Evolutionary conservation across 2,888 invertebrate genomes (phyloP), one percentile per base, ranked within the genome.

Genomic region (Chymomyza fuscimana): DNA sequence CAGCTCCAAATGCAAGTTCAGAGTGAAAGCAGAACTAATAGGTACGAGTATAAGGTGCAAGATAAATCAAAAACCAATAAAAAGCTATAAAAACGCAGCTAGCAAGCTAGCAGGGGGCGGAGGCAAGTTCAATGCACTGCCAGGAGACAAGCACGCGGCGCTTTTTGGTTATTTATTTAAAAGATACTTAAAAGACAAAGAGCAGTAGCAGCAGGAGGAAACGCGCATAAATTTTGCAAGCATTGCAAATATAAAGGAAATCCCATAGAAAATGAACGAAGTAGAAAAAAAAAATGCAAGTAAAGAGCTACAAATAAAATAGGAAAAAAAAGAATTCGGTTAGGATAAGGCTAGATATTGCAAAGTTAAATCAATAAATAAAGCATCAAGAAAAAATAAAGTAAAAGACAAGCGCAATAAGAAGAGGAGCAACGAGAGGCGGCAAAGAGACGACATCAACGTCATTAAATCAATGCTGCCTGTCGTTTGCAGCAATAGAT

Each of bases 381-480:
- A 88, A 88, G 88, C 88, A 88, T 83, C 80, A 80, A 80, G 77
- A 66, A 50, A 51, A 67, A 61, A 19, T 32, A 51, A 9, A 63
- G 6, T n/a, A 19, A 60, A 36, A 22, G 15, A 16, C 19, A 64
- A 54, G 46, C 1, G 32, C 32, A 29, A 19, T 19, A 19, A 19
- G 19, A 1, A 19, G 19, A 51, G 29, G n/a, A 36, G 51, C 16
- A 36, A 70, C 72, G 74, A 74, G 40, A 54, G 81, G 73, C 25
- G 83, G 73, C 83, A 76, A 69, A 60, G 64, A 60, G 64, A 51
- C 65, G 66, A 69, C 83, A 81, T 90, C 88, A 90, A 90, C 81
- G 90, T 90, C 89, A 90, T 89, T 89, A 89, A 89, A 89, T 90
- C 90, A 90, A 90, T 89, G 89, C 86, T 86, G 83, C 87, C 82